Evolutionary conservation across 2,113 vertebrate genomes (phyloP).

Genomic region (Pomatorhinus ruficollis): DNA sequence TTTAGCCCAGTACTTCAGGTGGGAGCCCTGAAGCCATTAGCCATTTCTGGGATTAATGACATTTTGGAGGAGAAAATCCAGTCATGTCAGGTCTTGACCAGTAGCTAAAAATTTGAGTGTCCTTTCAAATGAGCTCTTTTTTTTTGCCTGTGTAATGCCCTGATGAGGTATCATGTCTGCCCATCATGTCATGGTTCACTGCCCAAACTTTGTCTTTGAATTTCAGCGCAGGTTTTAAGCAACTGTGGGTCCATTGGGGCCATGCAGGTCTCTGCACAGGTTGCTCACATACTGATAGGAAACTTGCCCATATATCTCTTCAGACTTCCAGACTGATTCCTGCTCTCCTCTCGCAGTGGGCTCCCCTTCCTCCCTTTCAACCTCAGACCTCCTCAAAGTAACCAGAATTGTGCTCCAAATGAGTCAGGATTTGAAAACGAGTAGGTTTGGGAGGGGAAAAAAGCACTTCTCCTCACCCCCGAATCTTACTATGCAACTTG

Average conservation of each 20-base stretch:
- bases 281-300: neutral
- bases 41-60: neutral
- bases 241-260: neutral
- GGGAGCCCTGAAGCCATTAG: neutral
- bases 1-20: neutral
- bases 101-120: neutral
- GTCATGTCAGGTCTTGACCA: neutral
- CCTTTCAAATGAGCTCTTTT: neutral
- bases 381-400: neutral
- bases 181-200: neutral
- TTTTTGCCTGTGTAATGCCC: neutral
- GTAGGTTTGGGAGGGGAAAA: neutral
- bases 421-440: neutral
- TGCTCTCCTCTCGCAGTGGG: neutral
- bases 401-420: neutral
- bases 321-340: neutral
- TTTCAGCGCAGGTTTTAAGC: neutral
- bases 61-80: neutral
- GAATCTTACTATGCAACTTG: neutral
- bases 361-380: neutral
- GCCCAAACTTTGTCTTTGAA: neutral
- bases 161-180: fast-evolving
- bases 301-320: neutral
- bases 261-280: neutral
- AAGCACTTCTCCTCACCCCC: neutral